Conservation (phyloP, 92 coral and sea anemone genomes). For the Montipora capitata region DNA sequence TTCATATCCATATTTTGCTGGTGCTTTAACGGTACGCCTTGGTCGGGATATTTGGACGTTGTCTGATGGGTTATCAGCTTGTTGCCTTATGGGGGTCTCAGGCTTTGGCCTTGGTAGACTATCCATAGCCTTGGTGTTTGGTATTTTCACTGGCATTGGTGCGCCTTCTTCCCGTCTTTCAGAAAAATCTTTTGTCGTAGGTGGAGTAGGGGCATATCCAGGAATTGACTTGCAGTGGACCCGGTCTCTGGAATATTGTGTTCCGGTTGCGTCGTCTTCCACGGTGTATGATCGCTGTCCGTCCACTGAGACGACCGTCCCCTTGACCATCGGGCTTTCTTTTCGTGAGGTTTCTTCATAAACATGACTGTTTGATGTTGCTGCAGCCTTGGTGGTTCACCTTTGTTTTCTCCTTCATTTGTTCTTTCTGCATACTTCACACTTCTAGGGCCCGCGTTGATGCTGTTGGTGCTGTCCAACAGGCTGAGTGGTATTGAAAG, state of each 20-base stretch:
- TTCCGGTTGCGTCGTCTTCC: constrained; percentile 75
- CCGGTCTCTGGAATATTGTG: constrained; percentile 79
- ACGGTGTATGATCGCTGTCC: constrained; percentile 80
- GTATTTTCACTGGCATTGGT: neutral
- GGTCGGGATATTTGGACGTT: too few relatives aligned
- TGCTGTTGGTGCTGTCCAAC: constrained; percentile 47
- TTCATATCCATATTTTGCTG: too few relatives aligned
- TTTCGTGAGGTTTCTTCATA: constrained; percentile 48
- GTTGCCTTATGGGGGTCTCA: too few relatives aligned
- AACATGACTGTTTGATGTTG: constrained; percentile 79
- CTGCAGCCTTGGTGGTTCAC: constrained; percentile 79
- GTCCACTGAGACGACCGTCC: constrained; percentile 12
- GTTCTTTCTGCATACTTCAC: constrained; percentile 77
- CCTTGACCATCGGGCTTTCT: constrained; percentile 13
- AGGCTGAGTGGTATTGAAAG: constrained; percentile 82
- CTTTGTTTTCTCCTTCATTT: constrained; percentile 77
- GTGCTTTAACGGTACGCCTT: constrained; percentile 44
- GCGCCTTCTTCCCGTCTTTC: constrained; percentile 75
- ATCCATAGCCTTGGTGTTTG: too few relatives aligned
- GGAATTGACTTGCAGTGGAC: constrained; percentile 80
- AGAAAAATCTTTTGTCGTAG: constrained; percentile 56
- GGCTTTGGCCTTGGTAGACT: too few relatives aligned
- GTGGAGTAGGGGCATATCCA: constrained; percentile 73
- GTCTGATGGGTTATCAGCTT: too few relatives aligned
- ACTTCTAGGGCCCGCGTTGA: constrained; percentile 70